phyloP scores from a whole-genome alignment of 2,888 invertebrate genomes.

The Furcula furcula region DNA sequence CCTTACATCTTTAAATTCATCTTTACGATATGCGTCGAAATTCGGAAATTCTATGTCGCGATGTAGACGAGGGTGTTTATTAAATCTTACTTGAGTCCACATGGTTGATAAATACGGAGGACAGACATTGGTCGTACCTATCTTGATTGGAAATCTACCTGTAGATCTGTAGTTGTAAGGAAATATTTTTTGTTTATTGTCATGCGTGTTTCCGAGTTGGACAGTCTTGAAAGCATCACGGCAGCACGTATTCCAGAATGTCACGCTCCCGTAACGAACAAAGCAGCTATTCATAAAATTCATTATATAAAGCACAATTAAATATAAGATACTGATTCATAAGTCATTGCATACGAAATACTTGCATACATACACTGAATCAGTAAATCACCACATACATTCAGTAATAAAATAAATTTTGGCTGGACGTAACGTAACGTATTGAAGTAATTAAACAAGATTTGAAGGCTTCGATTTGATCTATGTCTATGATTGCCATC shows the following conservation, averaged over 20 bases:
- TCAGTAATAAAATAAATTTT: too few relatives aligned
- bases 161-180: not conserved
- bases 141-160: conserved; percentile 12
- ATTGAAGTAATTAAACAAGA: too few relatives aligned
- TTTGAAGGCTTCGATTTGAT: too few relatives aligned
- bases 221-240: conserved; percentile 26
- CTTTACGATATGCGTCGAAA: conserved; percentile 63
- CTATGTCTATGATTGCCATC: too few relatives aligned
- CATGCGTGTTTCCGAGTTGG: conserved; percentile 8
- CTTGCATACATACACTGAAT: too few relatives aligned
- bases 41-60: conserved; percentile 59
- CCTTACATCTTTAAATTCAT: conserved; percentile 48
- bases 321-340: not conserved
- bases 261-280: conserved; percentile 28
- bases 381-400: too few relatives aligned
- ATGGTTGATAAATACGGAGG: conserved; percentile 23
- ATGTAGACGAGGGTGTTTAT: conserved; percentile 58
- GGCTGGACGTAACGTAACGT: too few relatives aligned
- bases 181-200: conserved; percentile 4
- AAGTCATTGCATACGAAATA: not conserved
- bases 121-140: conserved; percentile 15
- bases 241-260: conserved; percentile 35
- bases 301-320: conserved; percentile 23
- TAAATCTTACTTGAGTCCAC: conserved; percentile 63
- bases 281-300: conserved; percentile 41